phyloP scores from a whole-genome alignment of 37 sponge, comb jelly and placozoan genomes.

The Amphimedon queenslandica region DNA sequence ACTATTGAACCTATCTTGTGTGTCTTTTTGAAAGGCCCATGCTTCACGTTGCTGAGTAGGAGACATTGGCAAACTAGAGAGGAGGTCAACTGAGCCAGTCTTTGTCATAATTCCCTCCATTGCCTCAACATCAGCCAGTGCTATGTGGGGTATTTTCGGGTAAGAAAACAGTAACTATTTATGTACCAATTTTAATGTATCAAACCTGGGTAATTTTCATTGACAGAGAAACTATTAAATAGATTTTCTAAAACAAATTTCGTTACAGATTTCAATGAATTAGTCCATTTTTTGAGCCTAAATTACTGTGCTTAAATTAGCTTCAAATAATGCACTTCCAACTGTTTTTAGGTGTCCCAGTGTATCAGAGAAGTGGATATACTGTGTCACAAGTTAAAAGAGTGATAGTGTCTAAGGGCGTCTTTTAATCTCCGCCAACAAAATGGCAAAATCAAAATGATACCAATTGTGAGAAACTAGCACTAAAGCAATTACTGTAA shows the following conservation, averaged over 20 bases:
- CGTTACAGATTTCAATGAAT: not conserved
- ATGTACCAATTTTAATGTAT: too few relatives aligned
- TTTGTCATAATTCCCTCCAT: not conserved
- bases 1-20: not conserved
- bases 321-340: not conserved
- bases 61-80: not conserved
- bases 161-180: too few relatives aligned
- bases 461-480: constrained; percentile 60
- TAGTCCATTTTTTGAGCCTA: constrained; percentile 12
- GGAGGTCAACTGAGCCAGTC: not conserved
- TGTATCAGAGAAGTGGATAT: constrained; percentile 51
- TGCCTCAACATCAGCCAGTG: not conserved
- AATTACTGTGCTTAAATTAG: too few relatives aligned
- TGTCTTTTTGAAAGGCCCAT: not conserved
- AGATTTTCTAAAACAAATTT: constrained; percentile 14
- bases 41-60: not conserved
- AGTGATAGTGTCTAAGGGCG: not conserved
- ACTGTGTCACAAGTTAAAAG: not conserved
- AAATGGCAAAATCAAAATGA: constrained; percentile 44
- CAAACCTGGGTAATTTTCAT: not conserved
- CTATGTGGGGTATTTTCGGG: not conserved
- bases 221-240: not conserved
- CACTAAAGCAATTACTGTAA: constrained; percentile 10
- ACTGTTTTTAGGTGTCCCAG: constrained; percentile 15
- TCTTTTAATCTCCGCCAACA: constrained; percentile 51